Percentiles rank a stretch among this genome's conserved stretches.
Conservation (phyloP, 2,797 vertebrate species). For the Mus caroli region DNA sequence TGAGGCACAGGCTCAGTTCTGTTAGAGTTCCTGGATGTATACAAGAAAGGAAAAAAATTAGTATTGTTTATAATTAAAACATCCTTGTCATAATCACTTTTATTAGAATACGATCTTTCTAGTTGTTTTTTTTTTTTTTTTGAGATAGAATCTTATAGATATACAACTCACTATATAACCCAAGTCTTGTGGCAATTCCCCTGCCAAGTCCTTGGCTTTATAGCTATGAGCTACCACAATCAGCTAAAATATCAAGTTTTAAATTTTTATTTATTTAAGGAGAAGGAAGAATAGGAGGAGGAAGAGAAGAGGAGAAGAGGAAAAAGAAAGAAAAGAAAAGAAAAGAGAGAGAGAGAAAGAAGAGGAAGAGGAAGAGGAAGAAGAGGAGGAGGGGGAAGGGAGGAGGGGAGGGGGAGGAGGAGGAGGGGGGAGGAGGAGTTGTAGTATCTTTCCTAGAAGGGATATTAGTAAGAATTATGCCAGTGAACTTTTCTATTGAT, state of each 20-base stretch:
- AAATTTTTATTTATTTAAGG: no score
- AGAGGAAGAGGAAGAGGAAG: no score
- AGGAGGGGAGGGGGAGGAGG: rapidly evolving
- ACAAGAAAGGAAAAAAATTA: neutral
- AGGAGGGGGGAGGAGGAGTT: neutral
- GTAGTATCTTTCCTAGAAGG: neutral
- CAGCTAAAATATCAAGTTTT: neutral
- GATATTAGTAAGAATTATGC: neutral
- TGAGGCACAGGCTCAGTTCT: neutral
- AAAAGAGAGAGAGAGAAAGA: neutral
- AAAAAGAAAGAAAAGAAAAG: neutral
- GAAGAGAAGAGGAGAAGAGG: neutral
- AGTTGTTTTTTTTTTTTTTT: neutral
- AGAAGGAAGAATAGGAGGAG: neutral
- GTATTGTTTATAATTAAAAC: neutral
- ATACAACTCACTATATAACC: neutral
- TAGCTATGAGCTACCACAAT: neutral
- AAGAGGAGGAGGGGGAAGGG: no score
- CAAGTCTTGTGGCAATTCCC: neutral
- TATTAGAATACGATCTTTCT: neutral
- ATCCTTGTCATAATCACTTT: neutral
- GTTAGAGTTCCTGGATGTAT: neutral
- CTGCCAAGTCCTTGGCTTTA: neutral
- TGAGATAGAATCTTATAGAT: neutral
- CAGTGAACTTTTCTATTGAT: neutral